Evolutionary conservation across 2,797 vertebrate genomes (phyloP).

Genomic region (Myiotriccus ornatus): DNA sequence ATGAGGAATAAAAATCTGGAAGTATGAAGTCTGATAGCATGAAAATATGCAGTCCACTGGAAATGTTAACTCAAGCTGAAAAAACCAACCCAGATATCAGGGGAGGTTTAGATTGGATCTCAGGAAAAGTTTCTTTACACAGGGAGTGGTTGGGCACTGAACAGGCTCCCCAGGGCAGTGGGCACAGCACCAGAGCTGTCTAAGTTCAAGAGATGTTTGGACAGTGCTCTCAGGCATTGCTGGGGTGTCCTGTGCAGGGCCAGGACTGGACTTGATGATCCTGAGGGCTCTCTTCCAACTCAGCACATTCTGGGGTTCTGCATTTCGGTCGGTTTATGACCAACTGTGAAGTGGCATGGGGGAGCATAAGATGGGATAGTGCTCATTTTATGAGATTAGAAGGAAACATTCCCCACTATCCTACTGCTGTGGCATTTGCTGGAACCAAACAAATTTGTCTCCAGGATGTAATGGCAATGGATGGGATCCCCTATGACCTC

Average conservation of each 20-base stretch:
- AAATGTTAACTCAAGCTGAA: neutral
- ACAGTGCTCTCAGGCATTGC: neutral
- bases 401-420: neutral
- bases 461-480: slow-evolving; percentile 79
- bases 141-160: fast-evolving
- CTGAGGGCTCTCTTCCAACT: neutral
- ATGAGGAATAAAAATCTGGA: neutral
- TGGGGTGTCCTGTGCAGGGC: neutral
- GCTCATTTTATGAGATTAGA: neutral
- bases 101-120: neutral
- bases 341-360: neutral
- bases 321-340: neutral
- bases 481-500: slow-evolving; percentile 82
- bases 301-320: neutral
- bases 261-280: neutral
- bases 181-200: neutral
- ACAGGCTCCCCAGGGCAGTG: neutral
- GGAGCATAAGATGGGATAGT: neutral
- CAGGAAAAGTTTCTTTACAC: neutral
- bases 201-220: neutral
- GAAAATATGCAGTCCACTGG: neutral
- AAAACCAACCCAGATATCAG: neutral
- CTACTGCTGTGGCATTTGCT: neutral
- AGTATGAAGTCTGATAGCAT: neutral
- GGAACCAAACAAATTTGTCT: neutral